Evolutionary conservation across 2,113 vertebrate genomes (phyloP), one percentile per base, ranked within the genome.

Genomic region (Gallinago undulata): DNA sequence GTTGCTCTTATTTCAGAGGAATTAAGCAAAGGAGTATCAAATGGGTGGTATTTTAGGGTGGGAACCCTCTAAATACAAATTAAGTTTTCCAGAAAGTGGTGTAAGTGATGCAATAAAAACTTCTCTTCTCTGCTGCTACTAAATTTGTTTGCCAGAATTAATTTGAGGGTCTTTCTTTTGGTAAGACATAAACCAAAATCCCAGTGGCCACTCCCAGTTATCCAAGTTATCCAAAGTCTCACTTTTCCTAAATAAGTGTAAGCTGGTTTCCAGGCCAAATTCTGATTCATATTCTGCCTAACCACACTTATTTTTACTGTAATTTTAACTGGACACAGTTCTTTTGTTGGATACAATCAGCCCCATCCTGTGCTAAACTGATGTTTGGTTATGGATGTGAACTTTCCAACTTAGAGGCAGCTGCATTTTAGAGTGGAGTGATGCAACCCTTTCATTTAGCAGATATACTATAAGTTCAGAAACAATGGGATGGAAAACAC

Each of bases 251-350:
- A 93, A 69, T 33, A 92, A 76, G 67, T 88, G 92, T 94, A 25
- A 85, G 64, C 69, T 57, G 57, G 19, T 78, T 90, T 41, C 31
- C 64, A 30, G 73, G 90, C 96, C 95, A 96, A 96, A 82, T 84
- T 75, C 96, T 95, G 96, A 96, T 96, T 97, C 95, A 97, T 72
- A 10, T 60, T 84, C 80, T 56, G 77, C 92, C 94, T 96, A 78
- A 92, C 80, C 96, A 89, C 77, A 66, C 67, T 89, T 76, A 13
- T 75, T 97, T 96, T 95, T 93, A 73, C 90, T 68, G 88, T 82
- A 84, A 93, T 94, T 96, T 93, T 53, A 51, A 84, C 95, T 89
- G 92, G 95, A 81, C 15, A 4, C 10, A 45, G 59, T 93, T 90
- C 77, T 92, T 73, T 66, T 57, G 59, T 31, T 93, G 92, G 92